Percentiles rank a stretch among this genome's conserved stretches.
These are phyloP conservation scores for Dendrocincla tyrannina DNA, from an alignment of 2,797 vertebrate genomes.

Conservation along the genomic window DNA sequence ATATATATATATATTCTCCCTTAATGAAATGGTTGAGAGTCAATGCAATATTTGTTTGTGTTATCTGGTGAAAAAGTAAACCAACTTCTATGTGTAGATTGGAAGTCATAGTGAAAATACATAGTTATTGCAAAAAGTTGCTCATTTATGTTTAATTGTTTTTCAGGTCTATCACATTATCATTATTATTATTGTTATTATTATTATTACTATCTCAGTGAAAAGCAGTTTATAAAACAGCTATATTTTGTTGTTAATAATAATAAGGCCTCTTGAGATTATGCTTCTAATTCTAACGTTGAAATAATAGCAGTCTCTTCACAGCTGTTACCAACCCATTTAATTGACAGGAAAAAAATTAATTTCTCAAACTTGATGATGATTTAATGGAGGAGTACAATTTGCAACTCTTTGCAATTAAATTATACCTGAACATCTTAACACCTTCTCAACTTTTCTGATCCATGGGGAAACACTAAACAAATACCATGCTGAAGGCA, in stretches of 20 bases:
- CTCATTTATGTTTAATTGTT: background rate
- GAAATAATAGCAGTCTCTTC: background rate
- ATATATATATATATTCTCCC: background rate
- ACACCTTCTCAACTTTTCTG: background rate
- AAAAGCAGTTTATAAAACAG: background rate
- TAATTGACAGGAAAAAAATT: background rate
- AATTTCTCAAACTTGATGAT: background rate
- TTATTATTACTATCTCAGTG: background rate
- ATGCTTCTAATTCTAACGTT: background rate
- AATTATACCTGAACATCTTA: background rate
- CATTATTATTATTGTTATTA: background rate
- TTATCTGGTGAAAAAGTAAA: background rate
- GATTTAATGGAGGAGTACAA: background rate
- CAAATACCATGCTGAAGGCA: background rate
- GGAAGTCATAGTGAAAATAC: background rate
- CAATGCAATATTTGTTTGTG: background rate
- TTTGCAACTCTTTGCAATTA: background rate
- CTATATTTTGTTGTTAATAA: background rate
- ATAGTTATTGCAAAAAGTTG: background rate
- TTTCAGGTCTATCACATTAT: background rate
- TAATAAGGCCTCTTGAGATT: background rate
- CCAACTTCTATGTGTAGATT: background rate
- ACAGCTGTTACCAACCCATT: background rate
- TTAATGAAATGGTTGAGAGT: background rate
- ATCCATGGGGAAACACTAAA: background rate